These are phyloP conservation scores for Drosophila pachea DNA, from an alignment of 1,140 invertebrate genomes.

Conservation along the genomic window DNA sequence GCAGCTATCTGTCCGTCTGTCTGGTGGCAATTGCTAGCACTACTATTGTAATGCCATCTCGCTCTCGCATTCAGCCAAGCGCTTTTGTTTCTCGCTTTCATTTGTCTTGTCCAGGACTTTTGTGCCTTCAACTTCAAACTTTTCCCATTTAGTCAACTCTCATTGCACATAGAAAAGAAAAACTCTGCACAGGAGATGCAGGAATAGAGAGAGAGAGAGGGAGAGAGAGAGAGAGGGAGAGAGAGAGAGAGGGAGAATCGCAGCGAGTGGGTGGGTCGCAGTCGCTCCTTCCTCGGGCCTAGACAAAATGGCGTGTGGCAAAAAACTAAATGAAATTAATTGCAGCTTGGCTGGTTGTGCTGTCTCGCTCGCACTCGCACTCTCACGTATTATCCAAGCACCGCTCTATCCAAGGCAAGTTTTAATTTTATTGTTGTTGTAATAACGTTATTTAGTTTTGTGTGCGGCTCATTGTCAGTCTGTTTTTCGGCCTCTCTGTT, in stretches of 20 bases:
- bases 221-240: neutral
- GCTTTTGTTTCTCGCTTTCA: conserved; percentile 50
- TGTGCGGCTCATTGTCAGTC: conserved; percentile 43
- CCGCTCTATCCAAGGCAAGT: conserved; percentile 34
- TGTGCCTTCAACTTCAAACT: conserved; percentile 71
- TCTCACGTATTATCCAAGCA: neutral
- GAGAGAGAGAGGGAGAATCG: neutral
- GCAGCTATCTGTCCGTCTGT: conserved; percentile 30
- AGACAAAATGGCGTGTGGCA: conserved; percentile 59
- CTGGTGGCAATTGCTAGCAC: conserved; percentile 3
- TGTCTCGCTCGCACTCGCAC: conserved; percentile 33
- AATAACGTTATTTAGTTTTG: conserved; percentile 69
- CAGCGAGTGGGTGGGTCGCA: too few species aligned
- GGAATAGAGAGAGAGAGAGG: neutral
- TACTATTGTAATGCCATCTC: conserved; percentile 23
- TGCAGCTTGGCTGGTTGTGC: conserved; percentile 60
- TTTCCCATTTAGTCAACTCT: conserved; percentile 71
- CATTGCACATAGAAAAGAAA: conserved; percentile 28
- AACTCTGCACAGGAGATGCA: neutral
- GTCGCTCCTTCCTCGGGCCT: neutral
- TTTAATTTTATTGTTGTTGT: conserved; percentile 73
- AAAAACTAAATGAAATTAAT: conserved; percentile 77
- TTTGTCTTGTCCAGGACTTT: conserved; percentile 68
- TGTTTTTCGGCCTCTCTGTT: conserved; percentile 26
- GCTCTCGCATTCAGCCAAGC: conserved; percentile 8